Base-by-base conservation (phyloP, 2,797 vertebrate species). In the Sphaeramia orbicularis region DNA sequence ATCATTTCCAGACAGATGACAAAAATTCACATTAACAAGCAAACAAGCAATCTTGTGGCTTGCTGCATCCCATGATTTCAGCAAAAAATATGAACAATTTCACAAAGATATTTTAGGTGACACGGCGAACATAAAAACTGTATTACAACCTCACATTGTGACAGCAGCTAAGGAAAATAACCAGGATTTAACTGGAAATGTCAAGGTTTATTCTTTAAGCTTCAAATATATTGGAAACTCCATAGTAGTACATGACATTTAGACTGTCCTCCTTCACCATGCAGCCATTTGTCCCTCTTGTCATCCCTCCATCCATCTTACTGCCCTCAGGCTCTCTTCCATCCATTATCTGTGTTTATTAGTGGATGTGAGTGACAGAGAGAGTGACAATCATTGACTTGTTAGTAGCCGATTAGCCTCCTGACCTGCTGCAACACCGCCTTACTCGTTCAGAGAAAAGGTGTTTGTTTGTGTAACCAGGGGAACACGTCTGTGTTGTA, bases 341-440 rank as follows among this genome's bases (percentile, higher is more conserved):
- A 65, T 58, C 71, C 63, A 77, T 72, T 68, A 67, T 62, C 32
- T 57, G 57, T 58, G 9, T 42, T 14, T 54, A 40, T 42, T 15
- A 52, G 45, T 50, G 52, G 55, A 21, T n/a, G 30, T 36, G 44
- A 38, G 48, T 37, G n/a, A 1, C n/a, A 1, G 52, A 3, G 16
- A 9, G 14, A 15, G 30, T 8, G 38, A 18, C 15, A 37, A 52
- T 58, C 16, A 30, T 52, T 14, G 60, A 57, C 27, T 66, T 69
- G 78, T 83, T 74, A 72, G 42, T 32, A 42, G 66, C 27, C 15
- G 43, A 72, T 78, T 76, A 76, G 74, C 76, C 65, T 58, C 45
- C 16, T 69, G 58, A 86, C 69, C 64, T 11, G 35, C 30, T 36
- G 58, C 35, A 32, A 15, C 51, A 50, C 41, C 27, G 47, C 53